These are phyloP conservation scores for Podarcis muralis DNA, from an alignment of 2,113 vertebrate species.

Conservation along the genomic window DNA sequence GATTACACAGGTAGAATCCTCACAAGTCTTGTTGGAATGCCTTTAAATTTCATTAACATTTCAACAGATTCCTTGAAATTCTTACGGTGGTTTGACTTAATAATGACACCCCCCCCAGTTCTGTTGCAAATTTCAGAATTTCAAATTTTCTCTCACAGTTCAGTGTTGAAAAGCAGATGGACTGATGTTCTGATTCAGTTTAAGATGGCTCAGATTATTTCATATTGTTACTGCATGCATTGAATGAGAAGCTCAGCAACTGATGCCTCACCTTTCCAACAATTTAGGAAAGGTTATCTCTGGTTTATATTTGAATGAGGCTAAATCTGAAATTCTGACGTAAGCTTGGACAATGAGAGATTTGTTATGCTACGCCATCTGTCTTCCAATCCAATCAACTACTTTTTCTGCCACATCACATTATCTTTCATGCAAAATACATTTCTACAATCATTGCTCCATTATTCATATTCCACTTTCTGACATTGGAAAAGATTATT, in stretches of 20 bases:
- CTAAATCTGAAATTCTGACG: background rate
- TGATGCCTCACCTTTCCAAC: background rate
- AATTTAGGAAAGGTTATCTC: background rate
- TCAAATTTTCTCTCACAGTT: no score
- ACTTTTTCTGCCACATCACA: constrained; percentile 30
- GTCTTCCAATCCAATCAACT: constrained; percentile 19
- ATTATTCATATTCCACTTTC: constrained; percentile 34
- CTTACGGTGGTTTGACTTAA: background rate
- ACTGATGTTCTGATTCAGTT: background rate
- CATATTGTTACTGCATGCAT: background rate
- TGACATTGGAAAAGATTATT: background rate
- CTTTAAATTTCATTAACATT: no score
- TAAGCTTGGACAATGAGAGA: background rate
- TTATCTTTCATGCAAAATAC: constrained; percentile 30
- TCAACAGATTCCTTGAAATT: background rate
- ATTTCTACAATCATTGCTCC: constrained; percentile 12
- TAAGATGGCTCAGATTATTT: background rate
- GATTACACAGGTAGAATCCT: no score
- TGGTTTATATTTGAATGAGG: background rate
- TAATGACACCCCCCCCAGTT: background rate
- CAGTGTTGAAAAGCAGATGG: background rate
- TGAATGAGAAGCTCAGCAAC: background rate
- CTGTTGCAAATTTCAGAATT: background rate
- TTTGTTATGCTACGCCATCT: constrained; percentile 29
- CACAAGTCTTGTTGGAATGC: no score